Evolutionary conservation across 2,113 vertebrate species (phyloP), one percentile per base, ranked within the genome.

Genomic region (Micromys minutus): DNA sequence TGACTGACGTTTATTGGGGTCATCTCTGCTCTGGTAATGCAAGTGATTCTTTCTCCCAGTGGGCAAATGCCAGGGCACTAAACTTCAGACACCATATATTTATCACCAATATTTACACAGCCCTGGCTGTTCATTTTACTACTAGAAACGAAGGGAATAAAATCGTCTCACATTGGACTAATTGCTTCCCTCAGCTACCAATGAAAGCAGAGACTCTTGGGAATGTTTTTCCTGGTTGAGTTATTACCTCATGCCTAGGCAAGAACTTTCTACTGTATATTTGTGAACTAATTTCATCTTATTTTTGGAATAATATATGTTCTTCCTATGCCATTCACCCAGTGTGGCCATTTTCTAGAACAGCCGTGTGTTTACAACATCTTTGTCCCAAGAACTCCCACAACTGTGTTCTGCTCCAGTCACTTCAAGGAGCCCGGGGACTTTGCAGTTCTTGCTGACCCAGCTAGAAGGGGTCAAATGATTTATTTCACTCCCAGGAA

Each of bases 391-490:
- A 69, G n/a, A 87, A 57, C 15, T 17, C 36, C 26, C 45, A 0
- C 16, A 1, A 0, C 21, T 24, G 0, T 12, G 26, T 22, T 17
- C 26, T 63, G 55, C 81, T 93, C 91, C 13, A 74, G 91, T 50
- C 29, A 34, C 50, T 31, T 24, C 65, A 83, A 84, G 90, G 57
- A 87, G 67, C 87, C 65, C 57, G 19, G 84, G 45, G 59, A 42
- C 45, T 65, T 36, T 1, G 45, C 19, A 72, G 9, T 86, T 95
- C 91, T 89, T 94, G 86, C 96, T 96, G 94, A 95, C 87, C 74
- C 84, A 93, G 93, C 95, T 86, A 24, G 75, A 87, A 89, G 79
- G 90, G 52, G 65, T 86, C 16, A 19, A 71, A 89, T 95, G 96
- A 94, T 11, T 16, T 81, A 55, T 94, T 95, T 81, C 67, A 61